Base-by-base conservation (phyloP, 2,113 vertebrate genomes). In the Drymodes brunneopygia region DNA sequence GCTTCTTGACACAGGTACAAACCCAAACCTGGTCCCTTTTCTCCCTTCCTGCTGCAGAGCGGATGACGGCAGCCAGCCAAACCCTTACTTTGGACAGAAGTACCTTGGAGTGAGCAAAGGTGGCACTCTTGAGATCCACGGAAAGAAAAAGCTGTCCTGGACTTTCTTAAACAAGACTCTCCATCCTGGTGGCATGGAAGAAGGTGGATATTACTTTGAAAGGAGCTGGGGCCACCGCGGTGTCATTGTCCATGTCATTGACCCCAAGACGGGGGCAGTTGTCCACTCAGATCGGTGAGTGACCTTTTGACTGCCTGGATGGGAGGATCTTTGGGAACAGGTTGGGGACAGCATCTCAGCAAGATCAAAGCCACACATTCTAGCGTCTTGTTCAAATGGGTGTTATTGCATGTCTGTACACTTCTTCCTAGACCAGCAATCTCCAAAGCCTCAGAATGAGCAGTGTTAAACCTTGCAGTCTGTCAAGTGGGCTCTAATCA, bases 171-270 rank as follows among this genome's bases (percentile, higher is more conserved):
- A 98, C 98, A 98, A 98, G 95, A 99, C 99, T 6, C 97, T 99
- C 3, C 98, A 97, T 44, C 98, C 99, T 0, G 99, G 98, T 29
- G 98, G 99, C 95, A 98, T 98, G 97, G 97, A 98, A 80, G 98
- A 99, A 73, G 99, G 98, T 42, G 99, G 98, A 85, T 99, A 99
- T 81, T 98, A 98, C 91, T 99, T 99, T 11, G 98, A 99, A 91
- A 98, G 98, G 80, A 98, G 99, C 97, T 99, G 99, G 99, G 99
- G 99, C 3, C 99, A 99, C 95, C 97, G 99, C 1, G 99, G 99
- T 15, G 98, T 99, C 96, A 99, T 99, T 12, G 97, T 99, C 61
- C 99, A 99, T 1, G 95, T 99, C 21, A 98, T 99, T 31, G 97
- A 99, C 73, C 98, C 99, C 6, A 98, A 97, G 80, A 98, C 98